Evolutionary conservation across 92 coral and sea anemone genomes (phyloP), one percentile per base, ranked within the genome.

Genomic region (Anthopleura xanthogrammica): DNA sequence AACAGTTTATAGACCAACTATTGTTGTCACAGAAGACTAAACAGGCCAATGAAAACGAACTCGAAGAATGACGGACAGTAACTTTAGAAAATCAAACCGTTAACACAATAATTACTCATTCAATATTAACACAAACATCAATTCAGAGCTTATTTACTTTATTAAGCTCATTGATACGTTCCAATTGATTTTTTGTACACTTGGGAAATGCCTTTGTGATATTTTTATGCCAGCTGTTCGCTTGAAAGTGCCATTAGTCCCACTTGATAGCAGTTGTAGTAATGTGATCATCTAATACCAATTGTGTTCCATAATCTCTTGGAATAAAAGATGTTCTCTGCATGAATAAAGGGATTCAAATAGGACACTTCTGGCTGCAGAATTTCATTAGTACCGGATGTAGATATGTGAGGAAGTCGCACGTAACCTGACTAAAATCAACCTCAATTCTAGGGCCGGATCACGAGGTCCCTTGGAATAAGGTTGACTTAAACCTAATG

Each of bases 1-100:
- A 81, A 70, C 52, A 68, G 75, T 46, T 70, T 62, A 64, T 71
- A 22, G 16, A 43, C 72, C 6, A 8, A 23, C 41, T 29, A 64
- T 81, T 81, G 84, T 71, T 43, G 73, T n/a, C 50, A 41, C 84
- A 81, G 64, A 50, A 48, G 60, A 60, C 23, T 70, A 81, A 81
- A 70, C 78, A 81, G 22, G 39, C 84, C 84, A 81, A 81, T 81
- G 78, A 81, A 68, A 46, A 12, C 24, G 43, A 68, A 68, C 42
- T 68, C 42, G 17, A 29, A 68, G 3, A 10, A 23, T 10, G 13
- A 68, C 5, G 16, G 6, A 24, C 74, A 68, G 41, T 23, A 68
- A 68, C 74, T 68, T 24, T 68, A 68, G 36, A 68, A 68, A 23
- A 68, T 68, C 74, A 68, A 36, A 68, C 16, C 74, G 74, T 68